A percentile compares a stretch with the other conserved stretches of the same genome.
phyloP scores from a whole-genome alignment of 2,797 vertebrate species.

The Novumbra hubbsi region DNA sequence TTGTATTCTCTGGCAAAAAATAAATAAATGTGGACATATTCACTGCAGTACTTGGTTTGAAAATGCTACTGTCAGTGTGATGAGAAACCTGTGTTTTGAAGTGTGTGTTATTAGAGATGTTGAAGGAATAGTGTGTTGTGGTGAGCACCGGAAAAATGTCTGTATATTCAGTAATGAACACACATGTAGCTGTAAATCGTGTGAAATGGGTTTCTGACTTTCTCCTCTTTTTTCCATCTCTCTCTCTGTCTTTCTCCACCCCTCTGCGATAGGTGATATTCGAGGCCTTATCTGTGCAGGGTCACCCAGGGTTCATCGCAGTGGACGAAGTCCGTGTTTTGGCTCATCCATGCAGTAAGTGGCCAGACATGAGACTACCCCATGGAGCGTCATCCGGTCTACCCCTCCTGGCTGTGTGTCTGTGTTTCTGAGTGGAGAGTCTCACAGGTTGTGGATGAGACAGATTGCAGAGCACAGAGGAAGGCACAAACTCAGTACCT shows the following conservation, averaged over 20 bases:
- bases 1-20: no score
- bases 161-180: not conserved
- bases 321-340: conserved; percentile 94
- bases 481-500: conserved; percentile 48
- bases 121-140: conserved; percentile 45
- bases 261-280: conserved; percentile 86
- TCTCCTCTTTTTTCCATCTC: not conserved
- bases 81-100: not conserved
- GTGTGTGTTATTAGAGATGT: not conserved
- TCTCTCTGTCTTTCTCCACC: conserved; percentile 18
- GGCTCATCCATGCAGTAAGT: conserved; percentile 95
- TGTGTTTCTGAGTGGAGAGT: not conserved
- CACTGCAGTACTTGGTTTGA: not conserved
- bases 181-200: no score
- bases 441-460: conserved; percentile 38
- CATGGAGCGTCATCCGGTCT: conserved; percentile 47
- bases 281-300: conserved; percentile 91
- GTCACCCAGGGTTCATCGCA: conserved; percentile 92
- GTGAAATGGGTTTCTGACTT: conserved; percentile 12
- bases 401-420: conserved; percentile 18
- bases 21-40: no score
- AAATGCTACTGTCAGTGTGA: not conserved
- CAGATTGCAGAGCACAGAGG: conserved; percentile 40
- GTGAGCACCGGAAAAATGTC: conserved; percentile 24
- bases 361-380: conserved; percentile 37